phyloP scores from a whole-genome alignment of 2,888 invertebrate species.

The Phragmatobia fuliginosa region DNA sequence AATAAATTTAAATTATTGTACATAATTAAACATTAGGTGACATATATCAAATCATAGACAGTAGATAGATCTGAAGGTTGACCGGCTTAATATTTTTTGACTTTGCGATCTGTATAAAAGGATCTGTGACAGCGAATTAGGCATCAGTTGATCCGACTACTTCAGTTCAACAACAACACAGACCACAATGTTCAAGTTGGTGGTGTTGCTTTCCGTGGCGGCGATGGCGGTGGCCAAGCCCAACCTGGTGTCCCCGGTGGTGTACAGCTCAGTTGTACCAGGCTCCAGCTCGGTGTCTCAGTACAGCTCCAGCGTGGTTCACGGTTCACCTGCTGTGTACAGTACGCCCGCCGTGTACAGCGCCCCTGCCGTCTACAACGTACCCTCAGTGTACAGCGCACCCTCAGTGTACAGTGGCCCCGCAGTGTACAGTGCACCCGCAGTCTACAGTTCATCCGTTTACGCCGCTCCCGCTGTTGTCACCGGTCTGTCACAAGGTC shows the following conservation, averaged over 20 bases:
- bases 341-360: slow-evolving; percentile 55
- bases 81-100: slow-evolving; percentile 63
- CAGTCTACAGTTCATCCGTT: slow-evolving; percentile 47
- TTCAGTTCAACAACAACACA: slow-evolving; percentile 73
- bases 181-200: slow-evolving; percentile 85
- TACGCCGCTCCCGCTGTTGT: slow-evolving; percentile 47
- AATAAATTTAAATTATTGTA: slow-evolving; percentile 46
- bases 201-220: slow-evolving; percentile 88
- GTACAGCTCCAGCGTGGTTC: slow-evolving; percentile 71
- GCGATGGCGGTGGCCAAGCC: slow-evolving; percentile 87
- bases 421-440: slow-evolving; percentile 53
- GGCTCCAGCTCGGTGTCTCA: slow-evolving; percentile 61
- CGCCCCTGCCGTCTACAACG: slow-evolving; percentile 50
- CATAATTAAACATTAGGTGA: slow-evolving; percentile 36
- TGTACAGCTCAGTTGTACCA: slow-evolving; percentile 65
- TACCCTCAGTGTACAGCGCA: too few species aligned
- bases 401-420: too few species aligned
- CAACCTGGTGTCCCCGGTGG: slow-evolving; percentile 68
- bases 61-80: slow-evolving; percentile 75
- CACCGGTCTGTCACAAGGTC: slow-evolving; percentile 65
- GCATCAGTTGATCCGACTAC: slow-evolving; percentile 77
- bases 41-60: slow-evolving; percentile 56
- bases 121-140: slow-evolving; percentile 57
- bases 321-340: slow-evolving; percentile 62
- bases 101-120: slow-evolving; percentile 71